Conservation (phyloP, 2,797 vertebrate species). For the Heterohyrax brucei region DNA sequence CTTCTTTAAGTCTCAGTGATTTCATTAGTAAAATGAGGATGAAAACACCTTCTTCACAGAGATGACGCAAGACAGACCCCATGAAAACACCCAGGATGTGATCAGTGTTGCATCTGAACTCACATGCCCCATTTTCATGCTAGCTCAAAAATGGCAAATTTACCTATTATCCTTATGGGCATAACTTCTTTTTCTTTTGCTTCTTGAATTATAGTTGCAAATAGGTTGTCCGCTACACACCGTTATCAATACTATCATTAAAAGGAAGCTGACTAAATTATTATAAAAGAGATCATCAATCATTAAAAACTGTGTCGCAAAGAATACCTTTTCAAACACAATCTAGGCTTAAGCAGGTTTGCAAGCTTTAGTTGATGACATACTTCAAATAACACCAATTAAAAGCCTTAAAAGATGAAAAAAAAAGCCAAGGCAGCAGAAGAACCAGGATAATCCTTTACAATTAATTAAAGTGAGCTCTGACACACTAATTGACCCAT, state of each 20-base stretch:
- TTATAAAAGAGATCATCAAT: slow-evolving; percentile 75
- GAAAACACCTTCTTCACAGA: neutral
- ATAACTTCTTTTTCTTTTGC: slow-evolving; percentile 64
- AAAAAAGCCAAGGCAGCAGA: neutral
- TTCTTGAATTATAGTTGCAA: slow-evolving; percentile 19
- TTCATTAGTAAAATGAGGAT: neutral
- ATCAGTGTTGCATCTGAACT: neutral
- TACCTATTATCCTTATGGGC: slow-evolving; percentile 52
- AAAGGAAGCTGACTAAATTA: slow-evolving; percentile 64
- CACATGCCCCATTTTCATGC: slow-evolving; percentile 50
- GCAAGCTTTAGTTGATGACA: slow-evolving; percentile 31
- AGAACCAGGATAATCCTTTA: slow-evolving; percentile 62
- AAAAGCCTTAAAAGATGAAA: slow-evolving; percentile 17
- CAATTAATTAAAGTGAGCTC: slow-evolving; percentile 46
- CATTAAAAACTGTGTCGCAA: slow-evolving; percentile 16
- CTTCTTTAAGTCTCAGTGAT: slow-evolving; percentile 20
- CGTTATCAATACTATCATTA: slow-evolving; percentile 75
- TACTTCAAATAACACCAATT: slow-evolving; percentile 65
- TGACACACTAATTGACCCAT: neutral
- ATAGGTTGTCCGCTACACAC: slow-evolving; percentile 21
- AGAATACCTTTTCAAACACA: slow-evolving; percentile 67
- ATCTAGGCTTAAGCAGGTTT: slow-evolving; percentile 69
- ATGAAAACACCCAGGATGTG: neutral
- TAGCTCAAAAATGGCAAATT: slow-evolving; percentile 52
- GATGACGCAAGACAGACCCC: neutral